Percentiles rank a stretch among this genome's conserved stretches.
These are phyloP conservation scores for Larimichthys polyactis DNA, from an alignment of 2,113 vertebrate species.

Conservation along the genomic window DNA sequence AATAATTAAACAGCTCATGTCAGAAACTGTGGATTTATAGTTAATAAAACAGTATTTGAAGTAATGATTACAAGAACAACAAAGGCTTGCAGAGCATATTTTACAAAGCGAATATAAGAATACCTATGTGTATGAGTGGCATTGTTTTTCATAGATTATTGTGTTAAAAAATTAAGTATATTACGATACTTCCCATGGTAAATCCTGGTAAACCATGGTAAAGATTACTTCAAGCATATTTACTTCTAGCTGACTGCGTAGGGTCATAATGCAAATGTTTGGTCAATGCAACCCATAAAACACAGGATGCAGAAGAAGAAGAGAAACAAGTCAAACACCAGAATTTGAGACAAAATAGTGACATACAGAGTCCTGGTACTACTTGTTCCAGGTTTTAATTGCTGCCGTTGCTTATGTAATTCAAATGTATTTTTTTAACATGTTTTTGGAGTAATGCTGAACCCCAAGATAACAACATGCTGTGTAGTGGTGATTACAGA, in stretches of 20 bases:
- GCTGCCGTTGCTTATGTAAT: too few species aligned
- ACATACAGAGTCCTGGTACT: not conserved
- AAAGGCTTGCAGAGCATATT: not conserved
- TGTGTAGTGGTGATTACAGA: too few species aligned
- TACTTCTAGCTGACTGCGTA: not conserved
- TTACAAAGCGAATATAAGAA: not conserved
- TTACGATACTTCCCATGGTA: too few species aligned
- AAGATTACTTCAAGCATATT: not conserved
- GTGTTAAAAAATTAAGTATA: too few species aligned
- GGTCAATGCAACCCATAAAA: not conserved
- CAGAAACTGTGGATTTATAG: not conserved
- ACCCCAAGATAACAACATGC: not conserved
- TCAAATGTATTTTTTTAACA: too few species aligned
- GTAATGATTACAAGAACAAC: not conserved
- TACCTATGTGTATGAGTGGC: not conserved
- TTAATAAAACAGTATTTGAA: slow-evolving; percentile 15
- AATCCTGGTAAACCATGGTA: not conserved
- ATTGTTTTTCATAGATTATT: not conserved
- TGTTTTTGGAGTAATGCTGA: too few species aligned
- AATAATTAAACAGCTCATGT: slow-evolving; percentile 33
- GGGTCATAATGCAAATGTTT: not conserved
- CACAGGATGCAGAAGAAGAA: not conserved
- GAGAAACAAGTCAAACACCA: not conserved
- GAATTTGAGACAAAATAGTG: not conserved
- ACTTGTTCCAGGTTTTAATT: too few species aligned